Evolutionary conservation across 2,797 vertebrate species (phyloP).

Genomic region (Megalops cyprinoides): DNA sequence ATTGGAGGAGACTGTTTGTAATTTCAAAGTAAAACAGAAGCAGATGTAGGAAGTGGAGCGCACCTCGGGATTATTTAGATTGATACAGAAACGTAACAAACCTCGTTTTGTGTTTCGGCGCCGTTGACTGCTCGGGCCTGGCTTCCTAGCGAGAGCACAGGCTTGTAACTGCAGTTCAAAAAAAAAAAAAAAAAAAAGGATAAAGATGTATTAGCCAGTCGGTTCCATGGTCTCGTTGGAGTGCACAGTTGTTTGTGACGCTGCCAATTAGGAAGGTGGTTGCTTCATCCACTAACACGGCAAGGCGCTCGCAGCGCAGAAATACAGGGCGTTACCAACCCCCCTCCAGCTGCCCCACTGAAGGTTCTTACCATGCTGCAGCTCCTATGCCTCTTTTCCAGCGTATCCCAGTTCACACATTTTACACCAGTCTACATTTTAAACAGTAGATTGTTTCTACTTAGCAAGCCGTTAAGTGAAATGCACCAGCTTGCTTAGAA

Average conservation of each 20-base stretch:
- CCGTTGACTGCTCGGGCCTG: no score
- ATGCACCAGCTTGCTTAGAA: not conserved
- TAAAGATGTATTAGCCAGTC: no score
- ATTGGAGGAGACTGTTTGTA: slow-evolving; percentile 55
- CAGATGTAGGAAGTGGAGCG: slow-evolving; percentile 61
- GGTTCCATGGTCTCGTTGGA: not conserved
- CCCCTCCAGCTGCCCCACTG: not conserved
- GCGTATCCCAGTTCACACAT: no score
- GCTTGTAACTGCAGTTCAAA: no score
- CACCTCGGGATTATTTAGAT: slow-evolving; percentile 44
- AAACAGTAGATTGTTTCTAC: not conserved
- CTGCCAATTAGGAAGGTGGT: not conserved
- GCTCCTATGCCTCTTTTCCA: no score
- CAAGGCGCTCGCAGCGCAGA: not conserved
- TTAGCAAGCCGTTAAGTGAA: not conserved
- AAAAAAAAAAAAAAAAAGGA: no score
- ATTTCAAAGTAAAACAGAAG: slow-evolving; percentile 62
- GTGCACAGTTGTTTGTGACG: not conserved
- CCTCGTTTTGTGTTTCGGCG: slow-evolving; percentile 43
- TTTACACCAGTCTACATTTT: no score
- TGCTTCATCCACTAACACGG: not conserved
- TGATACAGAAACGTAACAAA: slow-evolving; percentile 38
- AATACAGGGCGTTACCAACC: not conserved
- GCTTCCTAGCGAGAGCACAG: no score
- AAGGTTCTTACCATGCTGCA: not conserved